Conservation (phyloP, 2,797 vertebrate species). For the Buphagus erythrorhynchus region DNA sequence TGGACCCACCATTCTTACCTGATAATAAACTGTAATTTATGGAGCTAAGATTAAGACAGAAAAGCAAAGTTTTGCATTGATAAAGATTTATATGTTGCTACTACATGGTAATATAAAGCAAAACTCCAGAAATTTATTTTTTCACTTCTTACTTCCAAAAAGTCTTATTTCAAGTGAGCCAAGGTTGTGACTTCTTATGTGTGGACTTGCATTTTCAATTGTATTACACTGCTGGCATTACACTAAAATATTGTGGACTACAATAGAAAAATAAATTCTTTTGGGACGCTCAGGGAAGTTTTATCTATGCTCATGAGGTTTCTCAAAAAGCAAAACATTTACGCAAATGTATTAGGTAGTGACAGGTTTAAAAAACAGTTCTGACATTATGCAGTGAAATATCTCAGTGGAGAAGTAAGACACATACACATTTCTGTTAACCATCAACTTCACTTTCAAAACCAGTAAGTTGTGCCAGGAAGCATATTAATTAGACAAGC, state of each 20-base stretch:
- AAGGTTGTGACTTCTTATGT: neutral
- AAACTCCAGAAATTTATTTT: neutral
- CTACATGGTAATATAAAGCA: neutral
- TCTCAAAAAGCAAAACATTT: neutral
- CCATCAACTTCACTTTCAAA: constrained; percentile 2
- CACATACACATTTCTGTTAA: neutral
- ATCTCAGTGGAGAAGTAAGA: neutral
- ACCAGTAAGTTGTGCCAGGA: neutral
- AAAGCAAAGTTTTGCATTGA: neutral
- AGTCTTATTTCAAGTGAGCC: neutral
- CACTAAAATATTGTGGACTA: neutral
- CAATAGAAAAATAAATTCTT: neutral
- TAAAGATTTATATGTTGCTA: neutral
- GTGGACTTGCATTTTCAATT: neutral
- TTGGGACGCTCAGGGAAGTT: neutral
- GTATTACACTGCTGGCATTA: neutral
- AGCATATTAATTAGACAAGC: neutral
- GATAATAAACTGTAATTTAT: neutral
- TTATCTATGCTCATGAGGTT: neutral
- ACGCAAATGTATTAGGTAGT: neutral
- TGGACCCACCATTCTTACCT: neutral
- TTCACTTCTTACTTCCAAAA: neutral
- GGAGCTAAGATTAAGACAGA: neutral
- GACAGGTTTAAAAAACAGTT: constrained; percentile 27
- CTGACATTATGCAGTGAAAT: constrained; percentile 28